Base-by-base conservation (phyloP, 2,888 invertebrate genomes). In the Drosophila histrio region DNA sequence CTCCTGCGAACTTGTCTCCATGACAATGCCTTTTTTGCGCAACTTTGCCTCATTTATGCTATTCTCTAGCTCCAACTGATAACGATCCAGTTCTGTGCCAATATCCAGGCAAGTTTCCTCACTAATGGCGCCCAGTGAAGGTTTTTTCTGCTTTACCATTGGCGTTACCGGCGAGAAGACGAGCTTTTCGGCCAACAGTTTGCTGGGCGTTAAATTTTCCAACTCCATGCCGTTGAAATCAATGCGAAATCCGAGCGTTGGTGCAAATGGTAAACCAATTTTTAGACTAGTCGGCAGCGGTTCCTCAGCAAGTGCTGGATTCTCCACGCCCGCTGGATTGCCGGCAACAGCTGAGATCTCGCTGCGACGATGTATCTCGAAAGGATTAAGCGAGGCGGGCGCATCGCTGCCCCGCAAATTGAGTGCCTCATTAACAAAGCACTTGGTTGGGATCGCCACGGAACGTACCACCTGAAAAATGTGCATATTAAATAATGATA, bases 31-130 rank as follows among this genome's bases (percentile, higher is more conserved):
- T 30, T 69, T 74, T 57, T 90, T 91, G 26, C 88, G 86, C 32
- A 89, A 60, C 72, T 91, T 92, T 0, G 91, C 92, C 60, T 92
- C 92, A 54, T 92, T 92, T 11, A 92, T 92, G 72, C 92, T 92
- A 30, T 92, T 92, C 65, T 92, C 92, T 30, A 92, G 65, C 72
- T 92, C 92, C 36, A 92, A 58, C 61, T 92, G 92, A 72, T 92
- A 92, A 5, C 87, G 89, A 72, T 92, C 92, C 17, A 92, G 64
- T 53, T 92, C 92, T 44, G 90, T 89, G 15, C 91, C 92, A 65
- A 92, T 92, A 58, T 92, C 91, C 79, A 91, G 84, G 9, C 86
- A 87, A 22, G 87, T 73, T 58, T 91, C 92, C 72, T 92, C 92
- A 26, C 87, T 90, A 3, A 91, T 89, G 6, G 90, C 87, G 2